These are phyloP conservation scores for Origma solitaria DNA, from an alignment of 2,113 vertebrate genomes.

Conservation along the genomic window DNA sequence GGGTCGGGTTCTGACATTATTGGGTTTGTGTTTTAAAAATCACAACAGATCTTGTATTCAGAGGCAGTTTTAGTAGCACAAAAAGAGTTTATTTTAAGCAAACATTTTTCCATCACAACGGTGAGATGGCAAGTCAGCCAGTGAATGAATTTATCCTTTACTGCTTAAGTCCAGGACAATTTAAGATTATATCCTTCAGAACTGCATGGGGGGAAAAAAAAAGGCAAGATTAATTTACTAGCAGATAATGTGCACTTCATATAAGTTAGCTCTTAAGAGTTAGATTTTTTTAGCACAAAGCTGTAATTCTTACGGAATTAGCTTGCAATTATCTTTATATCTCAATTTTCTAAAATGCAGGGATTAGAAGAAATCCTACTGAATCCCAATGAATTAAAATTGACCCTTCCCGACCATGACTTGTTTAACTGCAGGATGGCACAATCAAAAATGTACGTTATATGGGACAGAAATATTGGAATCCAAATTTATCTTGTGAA, in stretches of 20 bases:
- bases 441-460: neutral
- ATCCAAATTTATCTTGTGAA: neutral
- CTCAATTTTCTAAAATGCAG: neutral
- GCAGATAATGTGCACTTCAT: neutral
- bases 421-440: neutral
- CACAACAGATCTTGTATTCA: neutral
- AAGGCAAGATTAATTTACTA: neutral
- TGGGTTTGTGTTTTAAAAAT: neutral
- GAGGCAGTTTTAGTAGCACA: conserved; percentile 17
- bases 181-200: neutral
- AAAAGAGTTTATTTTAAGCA: neutral
- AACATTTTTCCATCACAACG: neutral
- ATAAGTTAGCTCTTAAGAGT: neutral
- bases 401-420: neutral
- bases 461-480: neutral
- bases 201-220: neutral
- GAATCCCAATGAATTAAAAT: neutral
- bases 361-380: neutral
- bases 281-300: neutral
- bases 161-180: neutral
- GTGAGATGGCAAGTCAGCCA: neutral
- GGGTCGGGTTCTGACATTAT: conserved; percentile 68
- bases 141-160: neutral
- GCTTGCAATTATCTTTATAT: neutral
- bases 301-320: neutral